phyloP scores from a whole-genome alignment of 2,113 vertebrate species.

The Brachionichthys hirsutus region DNA sequence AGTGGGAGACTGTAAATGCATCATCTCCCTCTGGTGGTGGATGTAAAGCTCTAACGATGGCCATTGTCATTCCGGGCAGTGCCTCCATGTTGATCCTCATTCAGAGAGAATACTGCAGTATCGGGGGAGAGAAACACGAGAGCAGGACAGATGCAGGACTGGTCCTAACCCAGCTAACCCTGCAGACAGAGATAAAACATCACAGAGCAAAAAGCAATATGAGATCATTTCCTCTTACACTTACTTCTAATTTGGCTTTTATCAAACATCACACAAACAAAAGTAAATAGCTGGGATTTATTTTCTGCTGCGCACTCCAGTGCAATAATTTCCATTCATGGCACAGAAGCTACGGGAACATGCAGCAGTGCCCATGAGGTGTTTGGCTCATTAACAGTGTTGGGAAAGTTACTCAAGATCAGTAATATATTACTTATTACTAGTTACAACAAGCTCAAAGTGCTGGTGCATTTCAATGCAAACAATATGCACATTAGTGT shows the following conservation, averaged over 20 bases:
- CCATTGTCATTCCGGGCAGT: constrained; percentile 67
- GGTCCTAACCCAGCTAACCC: too few species aligned
- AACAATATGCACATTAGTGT: too few species aligned
- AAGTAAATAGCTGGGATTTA: not conserved
- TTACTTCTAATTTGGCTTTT: too few species aligned
- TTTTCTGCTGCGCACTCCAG: not conserved
- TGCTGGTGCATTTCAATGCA: too few species aligned
- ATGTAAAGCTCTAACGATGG: constrained; percentile 7
- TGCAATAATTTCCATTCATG: not conserved
- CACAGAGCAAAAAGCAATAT: too few species aligned
- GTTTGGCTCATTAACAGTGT: not conserved
- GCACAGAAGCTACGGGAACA: not conserved
- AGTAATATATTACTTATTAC: too few species aligned
- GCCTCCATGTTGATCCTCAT: constrained; percentile 70
- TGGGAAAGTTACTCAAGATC: too few species aligned
- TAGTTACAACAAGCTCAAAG: too few species aligned
- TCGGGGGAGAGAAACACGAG: constrained; percentile 35
- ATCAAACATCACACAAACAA: too few species aligned
- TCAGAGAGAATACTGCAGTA: constrained; percentile 69
- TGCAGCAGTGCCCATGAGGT: not conserved
- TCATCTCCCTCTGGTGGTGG: constrained; percentile 57
- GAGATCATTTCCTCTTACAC: too few species aligned
- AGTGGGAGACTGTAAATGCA: constrained; percentile 16
- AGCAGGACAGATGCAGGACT: constrained; percentile 31
- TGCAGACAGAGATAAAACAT: too few species aligned